A percentile compares a stretch with the other conserved stretches of the same genome.
Conservation (phyloP, 2,113 vertebrate species). For the Noctilio leporinus region DNA sequence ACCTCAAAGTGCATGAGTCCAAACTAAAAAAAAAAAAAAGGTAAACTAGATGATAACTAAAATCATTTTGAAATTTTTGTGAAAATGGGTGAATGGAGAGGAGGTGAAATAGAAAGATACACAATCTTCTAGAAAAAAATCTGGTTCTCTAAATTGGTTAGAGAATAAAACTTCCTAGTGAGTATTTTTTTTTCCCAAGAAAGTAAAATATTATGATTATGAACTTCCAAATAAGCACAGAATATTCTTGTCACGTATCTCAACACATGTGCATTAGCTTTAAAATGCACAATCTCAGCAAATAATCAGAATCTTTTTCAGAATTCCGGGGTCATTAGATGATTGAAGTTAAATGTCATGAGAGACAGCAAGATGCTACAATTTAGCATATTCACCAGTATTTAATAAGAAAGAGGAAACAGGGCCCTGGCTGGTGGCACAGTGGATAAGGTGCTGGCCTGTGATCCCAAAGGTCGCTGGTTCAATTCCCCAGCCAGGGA, state of each 20-base stretch:
- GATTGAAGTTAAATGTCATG: conserved; percentile 4
- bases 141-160: neutral
- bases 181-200: neutral
- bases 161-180: neutral
- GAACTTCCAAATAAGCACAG: neutral
- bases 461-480: too few relatives aligned
- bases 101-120: neutral
- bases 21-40: neutral
- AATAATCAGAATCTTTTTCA: conserved; percentile 16
- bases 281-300: conserved; percentile 11
- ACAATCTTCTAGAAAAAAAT: neutral
- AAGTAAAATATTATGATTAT: conserved; percentile 1
- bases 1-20: neutral
- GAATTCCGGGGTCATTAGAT: neutral
- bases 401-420: too few relatives aligned
- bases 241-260: conserved; percentile 11
- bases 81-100: neutral
- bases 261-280: neutral
- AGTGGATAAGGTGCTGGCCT: too few relatives aligned
- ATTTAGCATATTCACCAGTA: conserved; percentile 21
- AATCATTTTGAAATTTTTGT: neutral
- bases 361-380: neutral
- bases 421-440: too few relatives aligned
- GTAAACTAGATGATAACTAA: neutral
- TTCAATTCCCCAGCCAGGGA: too few relatives aligned